Base-by-base conservation (phyloP, 2,113 vertebrate species). In the Theristicus caerulescens region DNA sequence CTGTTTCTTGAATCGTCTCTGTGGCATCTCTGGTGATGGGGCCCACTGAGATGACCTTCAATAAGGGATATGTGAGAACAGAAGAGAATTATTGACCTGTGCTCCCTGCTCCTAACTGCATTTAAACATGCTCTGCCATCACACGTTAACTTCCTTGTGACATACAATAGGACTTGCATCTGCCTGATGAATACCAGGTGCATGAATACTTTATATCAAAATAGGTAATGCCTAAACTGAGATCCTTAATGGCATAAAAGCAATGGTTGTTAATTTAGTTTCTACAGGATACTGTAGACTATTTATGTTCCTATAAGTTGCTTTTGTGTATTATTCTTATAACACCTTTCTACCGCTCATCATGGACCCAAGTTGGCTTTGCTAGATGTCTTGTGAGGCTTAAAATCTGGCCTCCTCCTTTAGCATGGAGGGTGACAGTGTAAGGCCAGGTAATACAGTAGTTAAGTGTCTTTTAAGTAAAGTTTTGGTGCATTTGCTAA, bases 31-130 rank as follows among this genome's bases (percentile, higher is more conserved):
- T 83, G 49, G 40, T 86, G 44, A 3, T 52, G 26, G 44, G 27
- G 40, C 47, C 54, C 54, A 25, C 24, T 72, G 79, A 79, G 67
- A 8, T 82, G 10, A 49, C 26, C 25, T 57, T 77, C 26, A 58
- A 1, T 10, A 52, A 51, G 6, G 29, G 24, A 20, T 79, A 13
- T 7, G 7, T 61, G 44, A 78, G 47, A 92, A 25, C 7, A 52
- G 25, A 64, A 55, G 19, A 73, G 26, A 73, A 42, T 69, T 72
- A 71, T 0, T 73, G 31, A 62, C 54, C 40, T 69, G 10, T 1
- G 0, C 11, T 82, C 29, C 9, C 2, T 64, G 54, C 79, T 81
- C 3, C 16, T 58, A 32, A 46, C 16, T 0, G 2, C 59, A n/a
- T 77, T 62, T 84, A 46, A 87, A 67, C n/a, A n/a, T 64, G 29